Base-by-base conservation (phyloP, 2,888 invertebrate genomes). In the Norana najaformis region DNA sequence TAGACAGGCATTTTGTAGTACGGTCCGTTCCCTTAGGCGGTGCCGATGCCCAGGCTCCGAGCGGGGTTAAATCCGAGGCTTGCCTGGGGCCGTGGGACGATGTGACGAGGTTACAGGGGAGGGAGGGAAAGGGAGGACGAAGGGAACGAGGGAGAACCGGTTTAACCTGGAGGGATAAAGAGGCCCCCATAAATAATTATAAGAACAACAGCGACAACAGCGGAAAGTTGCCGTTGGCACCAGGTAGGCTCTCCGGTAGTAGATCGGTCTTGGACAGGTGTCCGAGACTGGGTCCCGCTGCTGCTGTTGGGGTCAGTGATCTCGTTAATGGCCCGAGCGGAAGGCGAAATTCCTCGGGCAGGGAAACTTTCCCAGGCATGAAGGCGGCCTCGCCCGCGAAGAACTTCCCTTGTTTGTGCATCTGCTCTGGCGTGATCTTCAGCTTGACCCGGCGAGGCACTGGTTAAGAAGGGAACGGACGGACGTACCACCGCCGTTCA, bases 281-380 rank as follows among this genome's bases (percentile, higher is more conserved):
- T 20, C 37, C 20, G 18, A 85, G 85, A 36, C 36, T 36, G 35
- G 41, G 23, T 83, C 83, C 30, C 83, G 36, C 34, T 36, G 18
- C 85, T 85, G 37, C 37, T 85, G 37, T 36, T 36, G 23, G 85
- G 85, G 85, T 85, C 36, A 20, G 85, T n/a, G 36, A 85, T 85
- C 85, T 85, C 36, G 85, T 36, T 85, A 85, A 37, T 23, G 85
- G 37, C 36, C 37, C 16, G 30, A 16, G 83, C 34, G 16, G 37
- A 85, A 35, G 2, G 35, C 5, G 85, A 35, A 85, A 85, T 85
- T 85, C 85, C 35, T 85, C 85, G 20, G 34, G 35, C 35, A 34
- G 37, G 11, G 85, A 85, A 85, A 85, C 85, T 85, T 85, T 85
- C 85, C 85, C 85, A 85, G 85, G 85, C 85, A 36, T 85, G 85